phyloP scores from a whole-genome alignment of 1,140 invertebrate species.

The Drosophila truncata region DNA sequence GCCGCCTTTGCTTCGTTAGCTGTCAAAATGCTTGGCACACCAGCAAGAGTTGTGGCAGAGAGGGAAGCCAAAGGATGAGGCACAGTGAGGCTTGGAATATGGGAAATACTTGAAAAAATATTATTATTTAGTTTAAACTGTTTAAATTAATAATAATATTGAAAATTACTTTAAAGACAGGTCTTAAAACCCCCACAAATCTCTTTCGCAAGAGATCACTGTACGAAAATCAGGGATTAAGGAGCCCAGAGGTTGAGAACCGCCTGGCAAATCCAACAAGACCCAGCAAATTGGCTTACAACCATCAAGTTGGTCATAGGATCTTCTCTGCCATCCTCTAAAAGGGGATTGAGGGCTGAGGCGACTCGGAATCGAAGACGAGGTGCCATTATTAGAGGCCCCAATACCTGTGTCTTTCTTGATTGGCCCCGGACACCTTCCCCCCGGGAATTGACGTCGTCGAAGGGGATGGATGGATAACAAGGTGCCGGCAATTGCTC shows the following conservation, averaged over 20 bases:
- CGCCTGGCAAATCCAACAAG: slow-evolving; percentile 26
- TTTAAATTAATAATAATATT: no score
- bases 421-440: slow-evolving; percentile 50
- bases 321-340: not conserved
- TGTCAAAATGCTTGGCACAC: slow-evolving; percentile 41
- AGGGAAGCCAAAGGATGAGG: slow-evolving; percentile 3
- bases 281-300: slow-evolving; percentile 62
- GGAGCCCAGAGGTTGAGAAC: slow-evolving; percentile 3
- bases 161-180: no score
- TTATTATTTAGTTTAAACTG: not conserved
- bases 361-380: not conserved
- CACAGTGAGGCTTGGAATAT: not conserved
- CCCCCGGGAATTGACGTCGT: slow-evolving; percentile 15
- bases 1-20: slow-evolving; percentile 52
- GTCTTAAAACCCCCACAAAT: no score
- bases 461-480: not conserved
- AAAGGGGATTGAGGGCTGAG: not conserved
- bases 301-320: slow-evolving; percentile 1
- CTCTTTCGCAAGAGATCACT: not conserved
- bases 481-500: slow-evolving; percentile 45
- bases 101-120: no score
- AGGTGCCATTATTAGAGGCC: slow-evolving; percentile 11
- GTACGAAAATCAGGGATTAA: not conserved
- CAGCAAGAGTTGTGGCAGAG: not conserved
- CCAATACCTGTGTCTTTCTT: slow-evolving; percentile 36